Conservation (phyloP, 2,888 invertebrate species). For the Polydesmus complanatus region DNA sequence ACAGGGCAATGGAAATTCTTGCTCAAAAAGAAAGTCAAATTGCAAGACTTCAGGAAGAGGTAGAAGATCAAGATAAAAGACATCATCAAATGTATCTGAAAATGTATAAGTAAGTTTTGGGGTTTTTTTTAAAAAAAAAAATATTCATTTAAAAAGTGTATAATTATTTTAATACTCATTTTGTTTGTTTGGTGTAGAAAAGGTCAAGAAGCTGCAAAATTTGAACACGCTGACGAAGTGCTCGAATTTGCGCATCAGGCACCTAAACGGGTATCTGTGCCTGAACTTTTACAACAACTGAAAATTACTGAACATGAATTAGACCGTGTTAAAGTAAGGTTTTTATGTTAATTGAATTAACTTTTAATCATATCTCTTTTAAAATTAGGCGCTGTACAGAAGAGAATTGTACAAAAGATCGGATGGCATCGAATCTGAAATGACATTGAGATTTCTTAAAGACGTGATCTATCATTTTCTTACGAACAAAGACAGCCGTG, state of each 20-base stretch:
- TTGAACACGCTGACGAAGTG: slow-evolving; percentile 55
- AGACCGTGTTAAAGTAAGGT: slow-evolving; percentile 69
- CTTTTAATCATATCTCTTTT: neutral
- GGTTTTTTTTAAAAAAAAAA: neutral
- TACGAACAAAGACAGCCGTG: slow-evolving; percentile 75
- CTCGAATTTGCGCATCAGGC: slow-evolving; percentile 19
- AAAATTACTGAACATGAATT: slow-evolving; percentile 73
- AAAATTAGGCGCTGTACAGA: slow-evolving; percentile 20
- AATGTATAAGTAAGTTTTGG: slow-evolving; percentile 37
- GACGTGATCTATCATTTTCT: slow-evolving; percentile 86
- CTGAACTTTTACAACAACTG: slow-evolving; percentile 65
- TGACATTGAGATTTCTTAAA: slow-evolving; percentile 79
- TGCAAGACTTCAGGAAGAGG: slow-evolving; percentile 56
- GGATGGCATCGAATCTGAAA: slow-evolving; percentile 48
- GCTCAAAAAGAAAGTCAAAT: slow-evolving; percentile 51
- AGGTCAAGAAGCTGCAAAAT: slow-evolving; percentile 62
- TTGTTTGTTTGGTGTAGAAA: slow-evolving; percentile 44
- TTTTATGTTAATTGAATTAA: neutral
- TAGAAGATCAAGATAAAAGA: slow-evolving; percentile 49
- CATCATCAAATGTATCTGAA: slow-evolving; percentile 64
- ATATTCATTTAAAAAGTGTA: neutral
- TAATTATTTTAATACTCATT: neutral
- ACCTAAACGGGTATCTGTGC: slow-evolving; percentile 39
- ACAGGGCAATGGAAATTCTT: slow-evolving; percentile 51
- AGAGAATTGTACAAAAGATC: slow-evolving; percentile 20